Evolutionary conservation across 64 coral and sea anemone species (phyloP).

Genomic region (Actinia tenebrosa): DNA sequence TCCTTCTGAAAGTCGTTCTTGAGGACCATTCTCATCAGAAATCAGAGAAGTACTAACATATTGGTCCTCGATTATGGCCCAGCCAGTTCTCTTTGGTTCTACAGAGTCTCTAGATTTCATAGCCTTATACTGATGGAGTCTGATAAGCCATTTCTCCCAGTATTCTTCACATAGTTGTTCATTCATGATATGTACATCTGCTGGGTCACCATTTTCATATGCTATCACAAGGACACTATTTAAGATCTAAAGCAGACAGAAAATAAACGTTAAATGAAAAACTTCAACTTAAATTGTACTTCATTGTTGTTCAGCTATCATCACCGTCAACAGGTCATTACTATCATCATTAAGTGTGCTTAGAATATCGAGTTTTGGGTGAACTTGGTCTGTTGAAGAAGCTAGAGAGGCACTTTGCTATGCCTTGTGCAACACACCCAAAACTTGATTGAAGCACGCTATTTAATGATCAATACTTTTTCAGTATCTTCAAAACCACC

Average conservation of each 20-base stretch:
- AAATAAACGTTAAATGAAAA: too few relatives aligned
- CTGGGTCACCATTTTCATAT: slow-evolving; percentile 62
- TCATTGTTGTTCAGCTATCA: too few relatives aligned
- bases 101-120: not conserved
- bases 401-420: too few relatives aligned
- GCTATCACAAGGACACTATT: slow-evolving; percentile 57
- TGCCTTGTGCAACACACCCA: too few relatives aligned
- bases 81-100: not conserved
- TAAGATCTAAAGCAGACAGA: slow-evolving; percentile 6
- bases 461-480: too few relatives aligned
- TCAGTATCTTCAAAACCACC: too few relatives aligned
- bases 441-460: too few relatives aligned
- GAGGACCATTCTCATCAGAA: not conserved
- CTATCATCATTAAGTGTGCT: too few relatives aligned
- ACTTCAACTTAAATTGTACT: too few relatives aligned
- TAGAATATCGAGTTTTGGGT: too few relatives aligned
- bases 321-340: too few relatives aligned
- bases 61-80: not conserved
- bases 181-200: slow-evolving; percentile 44
- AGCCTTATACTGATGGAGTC: slow-evolving; percentile 41
- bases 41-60: not conserved
- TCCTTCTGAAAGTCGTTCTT: not conserved
- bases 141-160: slow-evolving; percentile 42
- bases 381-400: too few relatives aligned
- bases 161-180: slow-evolving; percentile 36